Evolutionary conservation across 2,888 invertebrate species (phyloP), one percentile per base, ranked within the genome.

Genomic region (Microchrysa polita): DNA sequence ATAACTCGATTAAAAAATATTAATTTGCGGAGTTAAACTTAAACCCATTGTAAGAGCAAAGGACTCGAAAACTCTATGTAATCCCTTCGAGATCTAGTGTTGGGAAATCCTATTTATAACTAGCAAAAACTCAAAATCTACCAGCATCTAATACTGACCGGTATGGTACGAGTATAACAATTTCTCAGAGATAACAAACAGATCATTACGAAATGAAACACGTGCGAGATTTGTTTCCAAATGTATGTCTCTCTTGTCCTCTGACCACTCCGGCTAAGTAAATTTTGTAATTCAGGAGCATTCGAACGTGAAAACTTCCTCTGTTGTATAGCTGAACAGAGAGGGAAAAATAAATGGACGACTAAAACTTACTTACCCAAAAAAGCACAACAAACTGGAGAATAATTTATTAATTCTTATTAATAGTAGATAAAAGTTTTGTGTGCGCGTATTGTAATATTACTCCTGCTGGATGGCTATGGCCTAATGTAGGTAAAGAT

Each of bases 341-440:
- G 22, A 48, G 2, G 48, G 12, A 48, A n/a, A 48, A 20, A 65
- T 65, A 65, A 65, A 65, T 65, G 44, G 20, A 34, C 65, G n/a
- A n/a, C n/a, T n/a, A n/a, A n/a, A n/a, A n/a, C n/a, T n/a, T 20
- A 61, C 40, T 5, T 61, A 40, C 22, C 48, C 55, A 53, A 67
- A 69, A 69, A 69, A 40, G 69, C 69, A 12, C 40, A 22, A 23
- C 69, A 55, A 42, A 40, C 55, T 69, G 69, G 69, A 55, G 69
- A 69, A 69, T 69, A 40, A 57, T 69, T 69, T 69, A 69, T 69
- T 69, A 69, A 69, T 69, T 69, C 69, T 69, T 69, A 69, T 69
- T 69, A 69, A 69, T 69, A 69, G 69, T 44, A 69, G 69, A 69
- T 69, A 55, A 69, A 40, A 34, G 52, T n/a, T 52, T 42, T 40